Percentiles rank a stretch among this genome's conserved stretches.
Conservation (phyloP, 30 jellyfish, hydroid and myxozoan species). For the Euphysa ruthae region DNA sequence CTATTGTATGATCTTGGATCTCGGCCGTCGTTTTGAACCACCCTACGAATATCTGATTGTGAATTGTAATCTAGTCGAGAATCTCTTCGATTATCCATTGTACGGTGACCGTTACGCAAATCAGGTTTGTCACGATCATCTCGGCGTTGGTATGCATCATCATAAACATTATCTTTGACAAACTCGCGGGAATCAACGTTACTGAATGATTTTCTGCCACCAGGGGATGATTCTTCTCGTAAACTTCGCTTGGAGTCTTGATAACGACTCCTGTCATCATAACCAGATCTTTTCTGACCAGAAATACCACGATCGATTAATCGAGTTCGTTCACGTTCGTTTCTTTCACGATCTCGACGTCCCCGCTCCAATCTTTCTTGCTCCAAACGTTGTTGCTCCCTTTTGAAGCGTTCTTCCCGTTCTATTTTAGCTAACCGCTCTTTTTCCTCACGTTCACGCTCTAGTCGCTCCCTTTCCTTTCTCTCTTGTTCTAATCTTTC, state of each 20-base stretch:
- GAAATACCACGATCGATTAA: slow-evolving; percentile 26
- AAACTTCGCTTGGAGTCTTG: slow-evolving; percentile 38
- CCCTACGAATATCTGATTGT: slow-evolving; percentile 28
- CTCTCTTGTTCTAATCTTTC: slow-evolving; percentile 78
- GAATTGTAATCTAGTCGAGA: slow-evolving; percentile 1
- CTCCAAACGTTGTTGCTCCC: slow-evolving; percentile 81
- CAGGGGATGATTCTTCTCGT: slow-evolving; percentile 6
- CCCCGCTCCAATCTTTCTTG: slow-evolving; percentile 77
- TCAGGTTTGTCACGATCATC: neutral
- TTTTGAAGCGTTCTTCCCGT: slow-evolving; percentile 63
- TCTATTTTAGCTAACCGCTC: slow-evolving; percentile 67
- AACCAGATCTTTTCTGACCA: slow-evolving; percentile 42
- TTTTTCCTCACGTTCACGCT: slow-evolving; percentile 71
- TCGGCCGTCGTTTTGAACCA: slow-evolving; percentile 8
- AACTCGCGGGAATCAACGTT: slow-evolving; percentile 1
- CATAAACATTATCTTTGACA: slow-evolving; percentile 22
- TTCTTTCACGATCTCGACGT: slow-evolving; percentile 45
- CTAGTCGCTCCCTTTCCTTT: slow-evolving; percentile 75
- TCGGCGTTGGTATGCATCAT: slow-evolving; percentile 21
- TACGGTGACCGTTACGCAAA: neutral
- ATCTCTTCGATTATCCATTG: slow-evolving; percentile 8
- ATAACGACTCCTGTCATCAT: slow-evolving; percentile 34
- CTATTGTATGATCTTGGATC: neutral
- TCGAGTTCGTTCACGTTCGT: slow-evolving; percentile 1
- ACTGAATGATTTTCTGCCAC: slow-evolving; percentile 3